Evolutionary conservation across 2,113 vertebrate species (phyloP).

Genomic region (Girardinichthys multiradiatus): DNA sequence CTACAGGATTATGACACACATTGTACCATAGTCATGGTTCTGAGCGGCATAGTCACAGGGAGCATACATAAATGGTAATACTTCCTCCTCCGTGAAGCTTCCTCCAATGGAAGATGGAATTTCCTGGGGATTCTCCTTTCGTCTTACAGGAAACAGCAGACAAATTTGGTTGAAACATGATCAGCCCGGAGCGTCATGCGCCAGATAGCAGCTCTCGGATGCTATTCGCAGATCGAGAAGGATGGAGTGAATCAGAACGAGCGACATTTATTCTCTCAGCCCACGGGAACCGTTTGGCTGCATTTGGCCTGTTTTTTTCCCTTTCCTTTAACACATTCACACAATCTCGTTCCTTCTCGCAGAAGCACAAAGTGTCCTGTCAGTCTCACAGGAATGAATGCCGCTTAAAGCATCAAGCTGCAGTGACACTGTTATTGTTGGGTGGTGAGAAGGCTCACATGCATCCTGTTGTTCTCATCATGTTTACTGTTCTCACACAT

Average conservation of each 20-base stretch:
- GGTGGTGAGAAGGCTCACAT: constrained; percentile 34
- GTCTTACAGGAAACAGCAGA: constrained; percentile 76
- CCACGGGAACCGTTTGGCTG: constrained; percentile 65
- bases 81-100: constrained; percentile 72
- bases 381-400: constrained; percentile 37
- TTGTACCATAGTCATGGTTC: constrained; percentile 42
- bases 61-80: constrained; percentile 78
- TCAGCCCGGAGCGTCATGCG: constrained; percentile 62
- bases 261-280: constrained; percentile 38
- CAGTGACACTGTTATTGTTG: constrained; percentile 33
- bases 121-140: constrained; percentile 75
- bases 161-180: constrained; percentile 78
- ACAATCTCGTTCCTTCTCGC: constrained; percentile 22
- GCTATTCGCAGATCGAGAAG: constrained; percentile 54
- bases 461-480: constrained; percentile 38
- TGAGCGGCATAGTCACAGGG: constrained; percentile 53
- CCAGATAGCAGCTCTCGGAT: constrained; percentile 46
- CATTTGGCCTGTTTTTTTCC: constrained; percentile 7
- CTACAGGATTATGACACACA: constrained; percentile 39
- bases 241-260: constrained; percentile 64
- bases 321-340: constrained; percentile 31
- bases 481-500: constrained; percentile 24
- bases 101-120: constrained; percentile 74
- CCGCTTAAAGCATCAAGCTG: constrained; percentile 54
- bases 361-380: constrained; percentile 46